Conservation (phyloP, 2,888 invertebrate species). For the Dryomyza anilis region DNA sequence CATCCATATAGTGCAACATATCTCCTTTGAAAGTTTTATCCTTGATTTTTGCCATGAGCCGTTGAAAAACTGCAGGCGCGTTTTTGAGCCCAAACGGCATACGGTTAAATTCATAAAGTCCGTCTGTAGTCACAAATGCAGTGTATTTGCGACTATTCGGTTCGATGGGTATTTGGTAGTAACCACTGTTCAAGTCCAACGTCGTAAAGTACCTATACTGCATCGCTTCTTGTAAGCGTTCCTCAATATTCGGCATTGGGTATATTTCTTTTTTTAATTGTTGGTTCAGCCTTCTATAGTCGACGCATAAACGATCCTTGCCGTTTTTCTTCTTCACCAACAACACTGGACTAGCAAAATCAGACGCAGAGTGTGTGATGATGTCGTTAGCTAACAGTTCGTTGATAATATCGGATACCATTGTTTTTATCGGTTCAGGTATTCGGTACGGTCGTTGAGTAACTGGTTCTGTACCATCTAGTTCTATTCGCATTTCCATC, state of each 20-base stretch:
- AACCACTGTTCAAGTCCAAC: neutral
- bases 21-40: no score
- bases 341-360: neutral
- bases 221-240: neutral
- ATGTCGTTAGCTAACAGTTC: neutral
- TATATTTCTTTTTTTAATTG: neutral
- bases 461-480: no score
- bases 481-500: no score
- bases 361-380: neutral
- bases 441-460: no score
- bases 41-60: neutral
- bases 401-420: neutral
- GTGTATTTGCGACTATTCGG: neutral
- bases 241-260: neutral
- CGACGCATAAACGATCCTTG: neutral
- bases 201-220: neutral
- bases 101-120: neutral
- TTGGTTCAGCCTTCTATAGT: neutral
- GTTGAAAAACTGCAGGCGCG: neutral
- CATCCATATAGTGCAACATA: neutral
- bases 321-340: neutral
- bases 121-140: conserved; percentile 2
- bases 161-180: neutral
- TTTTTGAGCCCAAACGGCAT: conserved; percentile 9
- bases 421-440: no score